Conservation (phyloP, 2,113 vertebrate species). For the Lophochroa leadbeateri region DNA sequence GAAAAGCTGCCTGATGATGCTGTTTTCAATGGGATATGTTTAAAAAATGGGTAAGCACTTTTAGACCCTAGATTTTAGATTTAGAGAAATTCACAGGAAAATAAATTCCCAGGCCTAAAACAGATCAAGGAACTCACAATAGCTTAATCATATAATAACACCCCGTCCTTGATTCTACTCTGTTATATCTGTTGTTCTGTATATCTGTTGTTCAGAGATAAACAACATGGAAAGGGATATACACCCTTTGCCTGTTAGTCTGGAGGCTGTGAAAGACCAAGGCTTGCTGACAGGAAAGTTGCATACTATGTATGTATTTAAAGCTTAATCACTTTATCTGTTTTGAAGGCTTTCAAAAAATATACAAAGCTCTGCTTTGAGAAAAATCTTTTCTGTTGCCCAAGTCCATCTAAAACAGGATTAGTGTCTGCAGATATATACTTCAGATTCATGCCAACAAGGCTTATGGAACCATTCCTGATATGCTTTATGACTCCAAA, state of each 20-base stretch:
- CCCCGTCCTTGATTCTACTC: not conserved
- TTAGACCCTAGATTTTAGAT: not conserved
- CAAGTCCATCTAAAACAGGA: not conserved
- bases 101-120: not conserved
- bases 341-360: not conserved
- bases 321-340: not conserved
- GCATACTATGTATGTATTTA: not conserved
- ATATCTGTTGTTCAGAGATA: not conserved
- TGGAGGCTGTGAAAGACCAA: not conserved
- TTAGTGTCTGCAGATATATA: not conserved
- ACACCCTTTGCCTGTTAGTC: not conserved
- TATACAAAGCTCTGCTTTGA: not conserved
- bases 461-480: not conserved
- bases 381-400: not conserved
- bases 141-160: not conserved
- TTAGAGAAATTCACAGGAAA: constrained; percentile 25
- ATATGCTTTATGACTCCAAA: not conserved
- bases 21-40: constrained; percentile 11
- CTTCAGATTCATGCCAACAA: not conserved
- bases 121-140: constrained; percentile 10
- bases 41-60: constrained; percentile 9
- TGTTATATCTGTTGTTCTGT: not conserved
- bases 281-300: not conserved
- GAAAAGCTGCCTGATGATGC: constrained; percentile 10
- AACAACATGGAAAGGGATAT: not conserved